Conservation (phyloP, 2,888 invertebrate genomes). For the Heliconius hortense region DNA sequence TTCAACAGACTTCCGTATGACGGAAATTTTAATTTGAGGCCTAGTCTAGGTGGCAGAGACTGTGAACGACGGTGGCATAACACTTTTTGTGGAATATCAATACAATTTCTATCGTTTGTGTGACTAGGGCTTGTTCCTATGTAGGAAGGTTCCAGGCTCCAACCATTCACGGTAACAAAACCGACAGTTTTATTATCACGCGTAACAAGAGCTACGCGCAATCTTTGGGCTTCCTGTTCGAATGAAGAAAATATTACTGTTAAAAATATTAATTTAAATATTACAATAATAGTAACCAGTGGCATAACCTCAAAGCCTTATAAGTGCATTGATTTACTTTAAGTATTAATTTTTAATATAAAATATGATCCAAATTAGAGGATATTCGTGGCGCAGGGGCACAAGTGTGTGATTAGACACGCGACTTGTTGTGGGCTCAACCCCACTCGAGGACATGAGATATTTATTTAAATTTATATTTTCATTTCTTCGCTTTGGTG, state of each 20-base stretch:
- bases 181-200: constrained; percentile 88
- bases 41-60: constrained; percentile 91
- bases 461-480: too few relatives aligned
- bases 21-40: constrained; percentile 90
- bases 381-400: too few relatives aligned
- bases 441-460: too few relatives aligned
- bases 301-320: too few relatives aligned
- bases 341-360: too few relatives aligned
- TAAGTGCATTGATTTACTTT: too few relatives aligned
- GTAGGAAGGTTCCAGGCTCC: constrained; percentile 91
- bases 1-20: constrained; percentile 87
- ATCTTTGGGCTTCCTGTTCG: constrained; percentile 74
- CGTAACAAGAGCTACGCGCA: constrained; percentile 83
- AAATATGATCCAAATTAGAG: too few relatives aligned
- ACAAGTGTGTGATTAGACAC: too few relatives aligned
- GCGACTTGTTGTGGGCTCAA: too few relatives aligned
- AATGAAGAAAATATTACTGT: constrained; percentile 1
- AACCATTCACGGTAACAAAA: constrained; percentile 92
- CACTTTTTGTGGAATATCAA: constrained; percentile 68
- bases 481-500: too few relatives aligned
- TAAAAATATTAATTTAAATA: constrained; percentile 9
- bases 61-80: constrained; percentile 86
- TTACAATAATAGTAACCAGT: neutral
- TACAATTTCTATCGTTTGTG: constrained; percentile 70
- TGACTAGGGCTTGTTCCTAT: constrained; percentile 87